These are phyloP conservation scores for Sphinx pinastri DNA, from an alignment of 2,888 invertebrate genomes.

Conservation along the genomic window DNA sequence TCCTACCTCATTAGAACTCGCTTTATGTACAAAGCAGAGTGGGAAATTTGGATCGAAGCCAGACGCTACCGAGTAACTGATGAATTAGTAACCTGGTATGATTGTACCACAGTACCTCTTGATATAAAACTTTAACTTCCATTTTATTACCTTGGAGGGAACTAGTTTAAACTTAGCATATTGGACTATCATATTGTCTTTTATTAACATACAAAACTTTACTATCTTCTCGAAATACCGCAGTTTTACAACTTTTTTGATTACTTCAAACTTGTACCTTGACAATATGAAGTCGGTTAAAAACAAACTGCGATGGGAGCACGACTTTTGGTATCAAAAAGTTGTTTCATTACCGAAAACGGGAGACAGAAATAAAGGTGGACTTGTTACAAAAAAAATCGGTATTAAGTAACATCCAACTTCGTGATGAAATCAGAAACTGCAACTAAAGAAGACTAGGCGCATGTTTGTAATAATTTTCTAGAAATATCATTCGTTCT, in stretches of 20 bases:
- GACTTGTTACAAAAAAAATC: not conserved
- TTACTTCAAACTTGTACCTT: not conserved
- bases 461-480: not conserved
- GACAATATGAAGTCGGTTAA: no score
- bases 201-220: no score
- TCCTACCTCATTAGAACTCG: not conserved
- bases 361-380: not conserved
- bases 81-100: conserved; percentile 1
- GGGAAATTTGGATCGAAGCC: conserved; percentile 8
- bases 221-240: not conserved
- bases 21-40: conserved; percentile 1
- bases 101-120: not conserved
- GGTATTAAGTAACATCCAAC: not conserved
- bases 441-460: not conserved
- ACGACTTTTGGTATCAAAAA: not conserved
- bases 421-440: not conserved
- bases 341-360: not conserved
- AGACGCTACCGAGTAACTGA: conserved; percentile 1
- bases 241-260: conserved; percentile 14
- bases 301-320: conserved; percentile 1
- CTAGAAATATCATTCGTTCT: not conserved
- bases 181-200: not conserved
- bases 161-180: not conserved
- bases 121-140: conserved; percentile 10
- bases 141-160: not conserved